phyloP scores from a whole-genome alignment of 2,888 invertebrate species.

The Coelogynopora nodosa region DNA sequence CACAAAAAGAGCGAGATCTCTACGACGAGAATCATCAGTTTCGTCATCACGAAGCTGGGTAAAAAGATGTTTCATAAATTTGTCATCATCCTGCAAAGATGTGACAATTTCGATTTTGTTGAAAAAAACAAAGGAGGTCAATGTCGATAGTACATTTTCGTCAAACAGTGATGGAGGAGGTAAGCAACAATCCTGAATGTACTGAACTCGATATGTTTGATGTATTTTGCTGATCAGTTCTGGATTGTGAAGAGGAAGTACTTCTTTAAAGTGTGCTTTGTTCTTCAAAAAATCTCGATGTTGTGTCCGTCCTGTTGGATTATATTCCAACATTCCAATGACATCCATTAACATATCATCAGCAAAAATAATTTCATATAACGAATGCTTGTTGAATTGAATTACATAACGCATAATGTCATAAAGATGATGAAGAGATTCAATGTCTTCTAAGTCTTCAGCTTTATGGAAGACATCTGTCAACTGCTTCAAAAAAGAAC shows the following conservation, averaged over 20 bases:
- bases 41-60: constrained; percentile 82
- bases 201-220: constrained; percentile 98
- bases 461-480: constrained; percentile 80
- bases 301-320: constrained; percentile 76
- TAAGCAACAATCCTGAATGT: constrained; percentile 91
- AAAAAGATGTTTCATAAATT: constrained; percentile 89
- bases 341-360: constrained; percentile 69
- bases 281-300: constrained; percentile 92
- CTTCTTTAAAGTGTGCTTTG: constrained; percentile 70
- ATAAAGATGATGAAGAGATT: constrained; percentile 83
- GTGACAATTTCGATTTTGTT: constrained; percentile 99
- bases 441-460: constrained; percentile 86
- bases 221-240: constrained; percentile 96
- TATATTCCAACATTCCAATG: constrained; percentile 95
- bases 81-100: constrained; percentile 92
- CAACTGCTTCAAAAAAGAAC: constrained; percentile 89
- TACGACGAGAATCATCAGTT: constrained; percentile 76
- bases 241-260: constrained; percentile 85
- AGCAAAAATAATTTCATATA: constrained; percentile 95
- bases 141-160: constrained; percentile 92
- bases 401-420: constrained; percentile 98
- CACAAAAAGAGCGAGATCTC: constrained; percentile 90
- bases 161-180: constrained; percentile 98
- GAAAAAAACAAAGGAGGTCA: constrained; percentile 98
- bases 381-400: constrained; percentile 88